Evolutionary conservation across 2,113 vertebrate genomes (phyloP), one percentile per base, ranked within the genome.

Genomic region (Origma solitaria): DNA sequence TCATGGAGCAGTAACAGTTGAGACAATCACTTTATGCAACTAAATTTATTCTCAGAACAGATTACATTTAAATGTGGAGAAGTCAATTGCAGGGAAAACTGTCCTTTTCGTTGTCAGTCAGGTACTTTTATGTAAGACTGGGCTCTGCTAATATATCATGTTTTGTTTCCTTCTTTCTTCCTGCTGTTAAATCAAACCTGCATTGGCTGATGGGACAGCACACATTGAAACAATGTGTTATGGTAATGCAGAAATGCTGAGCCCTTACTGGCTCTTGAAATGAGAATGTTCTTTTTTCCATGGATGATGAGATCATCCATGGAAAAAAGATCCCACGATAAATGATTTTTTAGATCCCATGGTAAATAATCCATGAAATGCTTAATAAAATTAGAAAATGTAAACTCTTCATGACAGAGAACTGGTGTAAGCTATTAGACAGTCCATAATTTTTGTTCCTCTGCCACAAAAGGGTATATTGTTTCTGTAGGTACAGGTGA

Each of bases 1-100:
- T 83, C 28, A n/a, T 11, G 38, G 89, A 95, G 57, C 90, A 96
- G 94, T 90, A 92, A 97, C 77, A 96, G 93, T 73, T 42, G 92
- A 98, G 97, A 94, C 97, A 83, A 66, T 80, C 31, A 37, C 80
- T 96, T 97, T 95, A 95, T 25, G 95, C 95, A 98, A 96, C 97
- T 97, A 95, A 97, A 98, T 99, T 99, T 99, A 99, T 99, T 99
- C 98, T 98, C 98, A 98, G 98, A 98, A 98, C 98, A 98, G 97
- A 96, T 98, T 98, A 99, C 99, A 99, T 98, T 98, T 98, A 98
- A 98, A 98, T 94, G 97, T 98, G 98, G 98, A 95, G 97, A 98
- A 97, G 97, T 97, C 97, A 98, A 97, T 95, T 98, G 97, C 95
- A 96, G 95, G 98, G 94, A 90, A 75, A 88, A 83, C 14, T 54